Evolutionary conservation across 2,888 invertebrate species (phyloP).

Genomic region (Gymnocheta viridis): DNA sequence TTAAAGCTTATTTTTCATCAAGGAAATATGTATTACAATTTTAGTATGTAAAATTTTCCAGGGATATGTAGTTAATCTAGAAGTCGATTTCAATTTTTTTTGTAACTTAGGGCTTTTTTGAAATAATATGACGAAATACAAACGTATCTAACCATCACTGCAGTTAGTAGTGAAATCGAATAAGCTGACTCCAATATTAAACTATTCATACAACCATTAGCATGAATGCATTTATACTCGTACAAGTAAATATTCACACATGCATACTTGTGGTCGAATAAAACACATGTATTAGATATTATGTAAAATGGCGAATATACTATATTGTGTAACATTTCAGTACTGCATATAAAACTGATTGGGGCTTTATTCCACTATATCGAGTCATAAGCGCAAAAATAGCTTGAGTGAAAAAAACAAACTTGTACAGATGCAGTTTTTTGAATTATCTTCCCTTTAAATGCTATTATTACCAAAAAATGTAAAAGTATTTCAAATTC

Average conservation of each 20-base stretch:
- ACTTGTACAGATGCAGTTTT: too few species aligned
- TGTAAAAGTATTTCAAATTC: too few species aligned
- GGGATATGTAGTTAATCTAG: too few species aligned
- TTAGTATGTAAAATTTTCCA: too few species aligned
- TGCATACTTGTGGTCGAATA: neutral
- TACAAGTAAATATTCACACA: conserved; percentile 20
- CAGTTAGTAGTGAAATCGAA: conserved; percentile 48
- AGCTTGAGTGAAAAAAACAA: too few species aligned
- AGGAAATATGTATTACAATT: too few species aligned
- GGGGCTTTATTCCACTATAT: conserved; percentile 30
- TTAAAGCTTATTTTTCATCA: too few species aligned
- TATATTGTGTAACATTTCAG: conserved; percentile 60
- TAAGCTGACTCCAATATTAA: conserved; percentile 60
- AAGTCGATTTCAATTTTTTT: too few species aligned
- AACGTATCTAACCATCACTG: conserved; percentile 16
- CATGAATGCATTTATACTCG: neutral
- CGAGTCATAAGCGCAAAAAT: neutral
- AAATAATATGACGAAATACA: conserved; percentile 20
- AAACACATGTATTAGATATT: conserved; percentile 51
- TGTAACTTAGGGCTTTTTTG: too few species aligned
- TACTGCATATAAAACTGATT: conserved; percentile 54
- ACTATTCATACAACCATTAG: conserved; percentile 23
- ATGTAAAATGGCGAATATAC: conserved; percentile 39
- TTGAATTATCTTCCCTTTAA: too few species aligned
- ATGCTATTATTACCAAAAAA: too few species aligned